phyloP scores from a whole-genome alignment of 1,140 invertebrate genomes.

The Drosophila repleta region DNA sequence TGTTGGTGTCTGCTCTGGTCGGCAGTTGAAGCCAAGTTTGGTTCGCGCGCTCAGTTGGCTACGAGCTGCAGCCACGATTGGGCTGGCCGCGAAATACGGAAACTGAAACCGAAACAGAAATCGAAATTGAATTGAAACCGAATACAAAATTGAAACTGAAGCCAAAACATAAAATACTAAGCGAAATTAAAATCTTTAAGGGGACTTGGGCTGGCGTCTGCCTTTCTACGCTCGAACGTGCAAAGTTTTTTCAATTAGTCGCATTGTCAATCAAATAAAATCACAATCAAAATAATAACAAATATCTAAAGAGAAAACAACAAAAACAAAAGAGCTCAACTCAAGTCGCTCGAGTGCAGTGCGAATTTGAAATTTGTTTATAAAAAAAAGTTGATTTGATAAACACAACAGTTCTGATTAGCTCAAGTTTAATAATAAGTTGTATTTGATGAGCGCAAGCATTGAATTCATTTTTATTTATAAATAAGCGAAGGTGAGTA shows the following conservation, averaged over 20 bases:
- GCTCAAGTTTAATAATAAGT: background rate
- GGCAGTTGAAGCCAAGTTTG: constrained; percentile 38
- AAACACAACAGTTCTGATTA: background rate
- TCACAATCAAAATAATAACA: constrained; percentile 29
- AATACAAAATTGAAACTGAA: constrained; percentile 8
- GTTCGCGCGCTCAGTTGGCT: constrained; percentile 65
- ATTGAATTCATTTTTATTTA: constrained; percentile 43
- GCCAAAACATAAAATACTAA: constrained; percentile 15
- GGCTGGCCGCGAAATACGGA: constrained; percentile 70
- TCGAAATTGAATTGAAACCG: constrained; percentile 21
- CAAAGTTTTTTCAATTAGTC: constrained; percentile 73
- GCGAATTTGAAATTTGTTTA: constrained; percentile 28
- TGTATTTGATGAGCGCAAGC: constrained; percentile 7
- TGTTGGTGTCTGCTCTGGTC: constrained; percentile 13
- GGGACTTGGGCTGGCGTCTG: constrained; percentile 7
- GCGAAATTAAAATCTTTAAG: constrained; percentile 20
- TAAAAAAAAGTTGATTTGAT: no score
- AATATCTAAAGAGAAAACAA: constrained; percentile 56
- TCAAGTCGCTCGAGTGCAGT: constrained; percentile 31
- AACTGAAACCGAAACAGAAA: constrained; percentile 41
- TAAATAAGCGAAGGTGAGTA: constrained; percentile 58
- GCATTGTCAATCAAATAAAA: constrained; percentile 49
- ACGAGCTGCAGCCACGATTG: constrained; percentile 74
- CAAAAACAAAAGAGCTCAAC: constrained; percentile 7
- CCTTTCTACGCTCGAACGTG: constrained; percentile 55